phyloP scores from a whole-genome alignment of 1,140 invertebrate genomes.

The Vanessa tameamea region DNA sequence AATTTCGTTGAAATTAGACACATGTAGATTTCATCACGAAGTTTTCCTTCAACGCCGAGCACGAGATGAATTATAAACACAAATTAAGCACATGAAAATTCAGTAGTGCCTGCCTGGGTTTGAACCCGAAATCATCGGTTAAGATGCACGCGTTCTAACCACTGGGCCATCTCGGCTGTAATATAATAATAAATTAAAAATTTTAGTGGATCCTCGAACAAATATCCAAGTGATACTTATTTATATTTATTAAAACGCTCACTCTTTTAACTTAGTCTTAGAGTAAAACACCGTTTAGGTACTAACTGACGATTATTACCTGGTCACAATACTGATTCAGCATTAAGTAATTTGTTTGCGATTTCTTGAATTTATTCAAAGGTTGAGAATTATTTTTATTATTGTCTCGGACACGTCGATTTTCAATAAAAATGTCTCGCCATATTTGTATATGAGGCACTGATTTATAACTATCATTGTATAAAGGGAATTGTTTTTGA shows the following conservation, averaged over 20 bases:
- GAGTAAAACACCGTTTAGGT: conserved; percentile 53
- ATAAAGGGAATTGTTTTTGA: neutral
- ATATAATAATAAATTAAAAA: too few species aligned
- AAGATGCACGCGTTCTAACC: too few species aligned
- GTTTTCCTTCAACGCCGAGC: too few species aligned
- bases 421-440: conserved; percentile 37
- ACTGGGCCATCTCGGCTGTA: too few species aligned
- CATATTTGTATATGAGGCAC: conserved; percentile 14
- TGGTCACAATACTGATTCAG: conserved; percentile 60
- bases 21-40: too few species aligned
- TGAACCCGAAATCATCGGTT: too few species aligned
- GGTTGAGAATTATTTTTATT: conserved; percentile 41
- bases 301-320: conserved; percentile 72
- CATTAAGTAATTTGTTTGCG: conserved; percentile 66
- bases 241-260: neutral
- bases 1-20: too few species aligned
- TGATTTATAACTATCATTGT: conserved; percentile 1
- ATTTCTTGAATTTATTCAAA: conserved; percentile 43
- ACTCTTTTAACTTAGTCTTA: conserved; percentile 37
- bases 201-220: too few species aligned
- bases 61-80: too few species aligned
- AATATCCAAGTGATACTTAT: too few species aligned
- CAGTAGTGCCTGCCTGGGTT: too few species aligned
- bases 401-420: conserved; percentile 40
- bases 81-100: too few species aligned